Evolutionary conservation across 2,113 vertebrate species (phyloP).

Genomic region (Mesocricetus auratus): DNA sequence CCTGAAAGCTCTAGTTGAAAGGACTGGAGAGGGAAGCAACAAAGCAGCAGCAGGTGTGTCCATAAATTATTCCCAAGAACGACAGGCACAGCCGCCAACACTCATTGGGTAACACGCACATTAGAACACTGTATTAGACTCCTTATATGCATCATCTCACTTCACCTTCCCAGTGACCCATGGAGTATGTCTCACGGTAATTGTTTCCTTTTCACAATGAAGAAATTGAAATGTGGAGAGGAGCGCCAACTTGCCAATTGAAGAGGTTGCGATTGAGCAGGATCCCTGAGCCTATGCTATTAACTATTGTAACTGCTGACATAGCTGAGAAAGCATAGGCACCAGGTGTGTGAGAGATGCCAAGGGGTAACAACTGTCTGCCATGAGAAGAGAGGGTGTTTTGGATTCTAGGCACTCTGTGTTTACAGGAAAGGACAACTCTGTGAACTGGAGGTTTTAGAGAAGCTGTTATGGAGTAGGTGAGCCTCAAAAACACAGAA

Average conservation of each 20-base stretch:
- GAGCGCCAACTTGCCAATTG: not conserved
- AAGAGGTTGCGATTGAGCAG: not conserved
- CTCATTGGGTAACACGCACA: not conserved
- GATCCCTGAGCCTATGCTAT: not conserved
- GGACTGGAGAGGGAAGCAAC: not conserved
- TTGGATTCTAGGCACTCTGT: not conserved
- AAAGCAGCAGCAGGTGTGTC: not conserved
- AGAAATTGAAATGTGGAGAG: not conserved
- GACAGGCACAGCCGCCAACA: not conserved
- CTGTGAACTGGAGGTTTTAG: not conserved
- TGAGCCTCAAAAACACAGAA: not conserved
- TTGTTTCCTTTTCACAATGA: constrained; percentile 5
- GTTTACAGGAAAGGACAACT: not conserved
- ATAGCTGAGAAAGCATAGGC: not conserved
- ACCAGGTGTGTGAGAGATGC: not conserved
- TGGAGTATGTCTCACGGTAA: not conserved
- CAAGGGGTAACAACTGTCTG: not conserved
- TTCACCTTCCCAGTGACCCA: not conserved
- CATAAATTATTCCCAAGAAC: not conserved
- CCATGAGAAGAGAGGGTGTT: not conserved
- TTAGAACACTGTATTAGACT: not conserved
- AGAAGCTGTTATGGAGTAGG: not conserved
- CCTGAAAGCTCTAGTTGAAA: not conserved
- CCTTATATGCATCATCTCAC: not conserved
- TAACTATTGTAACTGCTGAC: not conserved